phyloP scores from a whole-genome alignment of 2,888 invertebrate genomes.

The Drosophila eohydei region DNA sequence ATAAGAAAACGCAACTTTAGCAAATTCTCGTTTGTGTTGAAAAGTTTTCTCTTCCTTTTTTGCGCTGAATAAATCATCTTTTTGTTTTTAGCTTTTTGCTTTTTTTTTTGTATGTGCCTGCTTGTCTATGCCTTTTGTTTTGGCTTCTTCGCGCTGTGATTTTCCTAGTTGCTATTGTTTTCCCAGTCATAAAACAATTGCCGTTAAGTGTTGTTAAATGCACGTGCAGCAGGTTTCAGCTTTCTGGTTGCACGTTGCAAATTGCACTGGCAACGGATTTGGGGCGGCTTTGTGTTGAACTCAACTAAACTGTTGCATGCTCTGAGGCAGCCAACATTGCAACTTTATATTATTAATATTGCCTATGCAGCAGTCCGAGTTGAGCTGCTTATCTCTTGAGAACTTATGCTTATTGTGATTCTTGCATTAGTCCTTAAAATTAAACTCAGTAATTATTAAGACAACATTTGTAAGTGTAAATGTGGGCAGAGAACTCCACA shows the following conservation, averaged over 20 bases:
- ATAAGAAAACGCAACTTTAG: slow-evolving; percentile 75
- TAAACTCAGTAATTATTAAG: neutral
- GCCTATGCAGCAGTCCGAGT: neutral
- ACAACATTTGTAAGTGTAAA: slow-evolving; percentile 1
- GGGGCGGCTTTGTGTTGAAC: neutral
- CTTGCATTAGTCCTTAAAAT: neutral
- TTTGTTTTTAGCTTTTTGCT: slow-evolving; percentile 14
- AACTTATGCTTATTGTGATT: neutral
- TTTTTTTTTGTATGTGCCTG: slow-evolving; percentile 37
- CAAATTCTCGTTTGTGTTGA: slow-evolving; percentile 67
- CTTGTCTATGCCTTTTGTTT: slow-evolving; percentile 51
- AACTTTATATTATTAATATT: slow-evolving; percentile 12
- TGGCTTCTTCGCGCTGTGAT: slow-evolving; percentile 41
- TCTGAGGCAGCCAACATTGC: slow-evolving; percentile 9
- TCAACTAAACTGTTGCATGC: slow-evolving; percentile 52
- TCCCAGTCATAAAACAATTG: slow-evolving; percentile 72
- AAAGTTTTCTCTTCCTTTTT: slow-evolving; percentile 47
- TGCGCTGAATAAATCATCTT: slow-evolving; percentile 73
- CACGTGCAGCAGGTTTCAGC: slow-evolving; percentile 34
- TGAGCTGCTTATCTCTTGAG: slow-evolving; percentile 10
- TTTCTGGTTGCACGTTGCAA: slow-evolving; percentile 23
- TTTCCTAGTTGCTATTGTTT: slow-evolving; percentile 43
- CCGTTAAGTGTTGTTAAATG: slow-evolving; percentile 74
- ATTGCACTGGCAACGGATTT: slow-evolving; percentile 30
- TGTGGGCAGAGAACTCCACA: neutral